These are phyloP conservation scores for Podilymbus podiceps DNA, from an alignment of 2,113 vertebrate species.

Conservation along the genomic window DNA sequence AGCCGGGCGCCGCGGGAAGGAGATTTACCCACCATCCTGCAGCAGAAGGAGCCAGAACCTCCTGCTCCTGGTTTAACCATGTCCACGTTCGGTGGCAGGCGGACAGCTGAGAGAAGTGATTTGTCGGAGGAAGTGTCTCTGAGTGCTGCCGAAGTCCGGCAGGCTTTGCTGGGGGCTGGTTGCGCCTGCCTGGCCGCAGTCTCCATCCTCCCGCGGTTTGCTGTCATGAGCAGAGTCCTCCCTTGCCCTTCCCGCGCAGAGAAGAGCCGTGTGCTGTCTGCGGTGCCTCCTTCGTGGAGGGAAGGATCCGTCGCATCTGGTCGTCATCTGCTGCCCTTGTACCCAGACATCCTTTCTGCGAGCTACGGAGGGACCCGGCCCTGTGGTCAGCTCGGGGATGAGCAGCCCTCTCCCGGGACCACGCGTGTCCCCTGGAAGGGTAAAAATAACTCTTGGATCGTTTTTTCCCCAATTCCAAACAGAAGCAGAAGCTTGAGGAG, in stretches of 20 bases:
- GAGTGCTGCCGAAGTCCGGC: not conserved
- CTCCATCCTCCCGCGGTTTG: not conserved
- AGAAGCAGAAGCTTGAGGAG: not conserved
- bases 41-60: not conserved
- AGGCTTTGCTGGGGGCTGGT: not conserved
- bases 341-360: not conserved
- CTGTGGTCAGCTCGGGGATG: not conserved
- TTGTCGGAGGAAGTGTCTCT: not conserved
- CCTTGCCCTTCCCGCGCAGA: accelerated
- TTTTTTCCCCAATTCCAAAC: not conserved
- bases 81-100: not conserved
- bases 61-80: not conserved
- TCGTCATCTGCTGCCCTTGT: not conserved
- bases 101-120: not conserved
- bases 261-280: accelerated
- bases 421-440: accelerated
- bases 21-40: not conserved
- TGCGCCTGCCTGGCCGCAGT: accelerated
- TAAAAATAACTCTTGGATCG: not conserved
- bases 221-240: not conserved
- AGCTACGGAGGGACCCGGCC: not conserved
- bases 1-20: not conserved
- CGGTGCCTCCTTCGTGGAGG: accelerated
- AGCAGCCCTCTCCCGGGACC: not conserved
- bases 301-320: not conserved